These are phyloP conservation scores for Mus minutoides DNA, from an alignment of 2,797 vertebrate genomes.

Conservation along the genomic window DNA sequence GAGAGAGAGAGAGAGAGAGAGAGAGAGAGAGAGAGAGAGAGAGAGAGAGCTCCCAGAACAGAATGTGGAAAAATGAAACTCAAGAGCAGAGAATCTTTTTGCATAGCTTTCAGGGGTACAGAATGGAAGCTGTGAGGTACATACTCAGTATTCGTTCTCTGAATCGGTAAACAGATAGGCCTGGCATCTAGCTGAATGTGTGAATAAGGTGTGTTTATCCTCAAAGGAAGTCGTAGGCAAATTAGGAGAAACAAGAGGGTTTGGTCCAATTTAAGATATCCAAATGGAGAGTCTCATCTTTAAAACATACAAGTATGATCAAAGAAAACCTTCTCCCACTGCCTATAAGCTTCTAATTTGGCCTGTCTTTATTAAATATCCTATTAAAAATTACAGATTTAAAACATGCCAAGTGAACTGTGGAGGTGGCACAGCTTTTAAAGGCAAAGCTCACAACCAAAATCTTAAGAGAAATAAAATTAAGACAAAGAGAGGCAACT, in stretches of 20 bases:
- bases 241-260: background rate
- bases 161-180: background rate
- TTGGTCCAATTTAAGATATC: background rate
- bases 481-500: slow-evolving; percentile 7
- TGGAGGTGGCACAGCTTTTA: background rate
- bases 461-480: slow-evolving; percentile 33
- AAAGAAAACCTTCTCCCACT: slow-evolving; percentile 27
- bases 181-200: background rate
- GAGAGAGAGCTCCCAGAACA: background rate
- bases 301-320: background rate
- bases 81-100: background rate
- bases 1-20: background rate
- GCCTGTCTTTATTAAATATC: background rate
- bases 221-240: background rate
- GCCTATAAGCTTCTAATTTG: background rate
- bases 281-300: slow-evolving; percentile 20
- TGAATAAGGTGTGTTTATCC: background rate
- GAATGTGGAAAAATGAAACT: background rate
- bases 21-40: background rate
- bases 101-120: background rate
- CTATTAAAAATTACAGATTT: background rate
- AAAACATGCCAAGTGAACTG: background rate
- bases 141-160: background rate
- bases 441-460: background rate
- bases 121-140: background rate